Evolutionary conservation across 2,797 vertebrate species (phyloP).

Genomic region (Odontamblyopus rebecca): DNA sequence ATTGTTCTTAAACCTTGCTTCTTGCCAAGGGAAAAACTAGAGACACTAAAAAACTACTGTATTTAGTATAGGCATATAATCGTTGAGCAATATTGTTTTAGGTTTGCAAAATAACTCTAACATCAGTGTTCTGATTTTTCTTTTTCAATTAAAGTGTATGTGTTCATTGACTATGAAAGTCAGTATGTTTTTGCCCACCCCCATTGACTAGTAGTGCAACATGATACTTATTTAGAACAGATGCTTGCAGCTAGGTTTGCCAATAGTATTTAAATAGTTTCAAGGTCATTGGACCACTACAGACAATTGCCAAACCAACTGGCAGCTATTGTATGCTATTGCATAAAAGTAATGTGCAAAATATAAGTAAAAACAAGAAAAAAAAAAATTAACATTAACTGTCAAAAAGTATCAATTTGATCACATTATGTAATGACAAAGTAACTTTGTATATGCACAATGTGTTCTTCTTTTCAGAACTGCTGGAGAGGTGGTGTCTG

Average conservation of each 20-base stretch:
- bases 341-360: background rate
- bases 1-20: background rate
- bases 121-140: background rate
- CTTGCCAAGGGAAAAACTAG: background rate
- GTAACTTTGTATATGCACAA: background rate
- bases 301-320: background rate
- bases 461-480: slow-evolving; percentile 79
- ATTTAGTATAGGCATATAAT: background rate
- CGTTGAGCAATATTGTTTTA: background rate
- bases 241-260: background rate
- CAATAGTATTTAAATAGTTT: background rate
- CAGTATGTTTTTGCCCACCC: background rate
- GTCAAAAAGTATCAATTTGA: no score
- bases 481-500: slow-evolving; percentile 92
- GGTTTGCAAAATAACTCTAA: background rate
- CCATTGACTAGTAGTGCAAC: slow-evolving; percentile 23
- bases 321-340: background rate
- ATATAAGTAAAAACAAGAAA: background rate
- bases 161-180: background rate
- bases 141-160: background rate
- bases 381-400: background rate
- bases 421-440: background rate
- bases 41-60: no score
- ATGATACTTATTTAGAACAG: slow-evolving; percentile 36
- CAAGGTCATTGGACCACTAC: background rate